Conservation (phyloP, 2,797 vertebrate genomes). For the Syngnathus acus region DNA sequence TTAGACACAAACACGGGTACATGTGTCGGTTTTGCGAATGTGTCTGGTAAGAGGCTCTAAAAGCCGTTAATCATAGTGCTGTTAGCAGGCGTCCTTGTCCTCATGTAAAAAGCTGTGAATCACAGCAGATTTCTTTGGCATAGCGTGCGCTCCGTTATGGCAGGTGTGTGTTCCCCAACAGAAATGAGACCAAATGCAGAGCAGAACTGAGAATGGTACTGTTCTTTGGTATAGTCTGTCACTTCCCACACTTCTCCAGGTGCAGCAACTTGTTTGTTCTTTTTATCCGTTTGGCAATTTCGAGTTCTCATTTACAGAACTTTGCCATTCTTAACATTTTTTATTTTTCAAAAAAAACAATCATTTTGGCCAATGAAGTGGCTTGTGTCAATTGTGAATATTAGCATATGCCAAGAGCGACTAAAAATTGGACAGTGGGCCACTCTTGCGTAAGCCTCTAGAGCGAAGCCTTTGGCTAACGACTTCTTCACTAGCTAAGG, state of each 20-base stretch:
- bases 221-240: slow-evolving; percentile 30
- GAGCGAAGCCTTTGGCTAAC: background rate
- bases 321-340: background rate
- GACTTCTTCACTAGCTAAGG: background rate
- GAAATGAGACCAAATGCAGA: slow-evolving; percentile 47
- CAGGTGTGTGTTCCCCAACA: slow-evolving; percentile 67
- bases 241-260: slow-evolving; percentile 58
- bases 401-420: no score
- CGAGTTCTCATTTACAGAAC: background rate
- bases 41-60: background rate
- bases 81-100: slow-evolving; percentile 46
- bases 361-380: no score
- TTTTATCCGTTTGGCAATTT: background rate
- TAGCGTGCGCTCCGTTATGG: slow-evolving; percentile 53
- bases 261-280: slow-evolving; percentile 29
- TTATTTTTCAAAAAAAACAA: no score
- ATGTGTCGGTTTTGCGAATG: background rate
- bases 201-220: slow-evolving; percentile 53
- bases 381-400: no score
- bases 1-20: background rate
- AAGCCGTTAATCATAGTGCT: slow-evolving; percentile 60
- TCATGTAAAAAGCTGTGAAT: slow-evolving; percentile 60
- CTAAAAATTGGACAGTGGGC: no score
- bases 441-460: no score
- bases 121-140: slow-evolving; percentile 62